These are phyloP conservation scores for Paradoxurus hermaphroditus DNA, from an alignment of 2,113 vertebrate species.

Conservation along the genomic window DNA sequence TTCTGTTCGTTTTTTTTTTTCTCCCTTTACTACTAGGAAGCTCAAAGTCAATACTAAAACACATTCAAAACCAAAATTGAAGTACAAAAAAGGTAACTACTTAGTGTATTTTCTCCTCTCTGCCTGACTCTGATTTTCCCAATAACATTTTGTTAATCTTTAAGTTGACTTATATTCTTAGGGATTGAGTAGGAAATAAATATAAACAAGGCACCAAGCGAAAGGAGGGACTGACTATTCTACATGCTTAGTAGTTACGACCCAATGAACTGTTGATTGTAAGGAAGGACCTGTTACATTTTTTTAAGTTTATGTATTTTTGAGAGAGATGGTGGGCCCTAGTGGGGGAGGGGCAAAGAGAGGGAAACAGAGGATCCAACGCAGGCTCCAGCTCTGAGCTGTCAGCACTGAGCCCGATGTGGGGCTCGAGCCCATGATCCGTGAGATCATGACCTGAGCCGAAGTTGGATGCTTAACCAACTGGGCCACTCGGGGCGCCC, in stretches of 20 bases:
- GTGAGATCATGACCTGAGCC: no score
- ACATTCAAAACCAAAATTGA: neutral
- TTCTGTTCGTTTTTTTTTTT: neutral
- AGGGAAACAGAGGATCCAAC: no score
- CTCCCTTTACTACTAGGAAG: neutral
- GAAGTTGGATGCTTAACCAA: no score
- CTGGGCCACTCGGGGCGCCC: no score
- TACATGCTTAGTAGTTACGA: neutral
- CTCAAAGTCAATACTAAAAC: neutral
- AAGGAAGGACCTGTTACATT: neutral
- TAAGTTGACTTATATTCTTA: neutral
- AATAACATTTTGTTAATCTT: neutral
- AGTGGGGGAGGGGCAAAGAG: no score
- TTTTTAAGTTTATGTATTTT: no score
- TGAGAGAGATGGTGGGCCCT: no score
- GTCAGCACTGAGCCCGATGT: no score
- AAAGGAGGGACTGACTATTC: neutral
- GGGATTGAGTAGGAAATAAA: neutral
- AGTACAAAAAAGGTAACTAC: neutral
- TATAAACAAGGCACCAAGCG: neutral
- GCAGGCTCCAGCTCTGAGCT: no score
- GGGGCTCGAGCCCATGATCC: no score
- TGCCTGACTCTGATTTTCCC: neutral
- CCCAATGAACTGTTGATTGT: neutral
- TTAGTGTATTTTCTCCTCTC: neutral